Percentiles rank a stretch among this genome's conserved stretches.
phyloP scores from a whole-genome alignment of 2,113 vertebrate genomes.

The Xenopus tropicalis region UCB_Xtro_10.0 CM004449.2:74726501-74727000 shows the following conservation, averaged over 20 bases:
- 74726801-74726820: conserved; percentile 12
- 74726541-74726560: conserved; percentile 63
- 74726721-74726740: conserved; percentile 58
- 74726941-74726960: not conserved
- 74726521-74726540: conserved; percentile 23
- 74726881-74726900: not conserved
- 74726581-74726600: conserved; percentile 55
- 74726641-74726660: conserved; percentile 87
- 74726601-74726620: conserved; percentile 88
- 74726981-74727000: conserved; percentile 1
- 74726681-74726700: conserved; percentile 65
- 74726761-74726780: conserved; percentile 50
- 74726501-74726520: not conserved
- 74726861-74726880: conserved; percentile 25
- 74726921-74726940: not conserved
- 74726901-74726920: conserved; percentile 26
- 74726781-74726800: conserved; percentile 40
- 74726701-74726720: conserved; percentile 68
- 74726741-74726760: conserved; percentile 48
- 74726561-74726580: conserved; percentile 63
- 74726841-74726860: conserved; percentile 22
- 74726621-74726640: conserved; percentile 75
- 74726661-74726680: conserved; percentile 90
- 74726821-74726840: fast-evolving
- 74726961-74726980: conserved; percentile 1